Evolutionary conservation across 2,797 vertebrate species (phyloP).

Genomic region (Poeciliopsis presidionis): DNA sequence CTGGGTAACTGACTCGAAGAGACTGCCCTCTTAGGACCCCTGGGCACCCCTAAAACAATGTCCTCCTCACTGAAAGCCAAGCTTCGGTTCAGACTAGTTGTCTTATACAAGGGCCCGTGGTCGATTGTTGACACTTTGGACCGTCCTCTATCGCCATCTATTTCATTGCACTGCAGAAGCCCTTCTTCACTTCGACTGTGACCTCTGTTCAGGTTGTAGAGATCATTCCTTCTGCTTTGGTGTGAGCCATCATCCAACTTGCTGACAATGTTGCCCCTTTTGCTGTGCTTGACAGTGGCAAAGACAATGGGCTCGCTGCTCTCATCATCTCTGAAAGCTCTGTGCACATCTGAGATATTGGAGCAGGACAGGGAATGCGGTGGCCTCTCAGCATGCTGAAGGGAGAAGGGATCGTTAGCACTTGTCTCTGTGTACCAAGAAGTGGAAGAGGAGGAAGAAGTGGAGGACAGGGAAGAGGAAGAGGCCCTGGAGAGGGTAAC

Average conservation of each 20-base stretch:
- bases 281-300: slow-evolving; percentile 57
- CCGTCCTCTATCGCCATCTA: slow-evolving; percentile 22
- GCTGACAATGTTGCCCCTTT: slow-evolving; percentile 23
- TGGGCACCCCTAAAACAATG: slow-evolving; percentile 62
- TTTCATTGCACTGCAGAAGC: slow-evolving; percentile 53
- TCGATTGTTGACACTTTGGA: slow-evolving; percentile 22
- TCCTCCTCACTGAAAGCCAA: slow-evolving; percentile 73
- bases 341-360: slow-evolving; percentile 73
- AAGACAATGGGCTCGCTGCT: slow-evolving; percentile 57
- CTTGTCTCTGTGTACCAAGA: slow-evolving; percentile 81
- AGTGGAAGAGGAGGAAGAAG: slow-evolving; percentile 70
- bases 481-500: slow-evolving; percentile 71
- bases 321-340: slow-evolving; percentile 59
- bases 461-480: slow-evolving; percentile 76
- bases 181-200: slow-evolving; percentile 81
- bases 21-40: slow-evolving; percentile 71
- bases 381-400: slow-evolving; percentile 57
- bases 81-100: slow-evolving; percentile 74
- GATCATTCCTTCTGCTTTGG: slow-evolving; percentile 25
- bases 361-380: slow-evolving; percentile 83
- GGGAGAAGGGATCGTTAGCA: slow-evolving; percentile 65
- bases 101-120: slow-evolving; percentile 73
- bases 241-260: slow-evolving; percentile 23
- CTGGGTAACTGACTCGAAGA: slow-evolving; percentile 75
- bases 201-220: slow-evolving; percentile 64